phyloP scores from a whole-genome alignment of 2,888 invertebrate genomes.

The Caenorhabditis macrosperma region DNA sequence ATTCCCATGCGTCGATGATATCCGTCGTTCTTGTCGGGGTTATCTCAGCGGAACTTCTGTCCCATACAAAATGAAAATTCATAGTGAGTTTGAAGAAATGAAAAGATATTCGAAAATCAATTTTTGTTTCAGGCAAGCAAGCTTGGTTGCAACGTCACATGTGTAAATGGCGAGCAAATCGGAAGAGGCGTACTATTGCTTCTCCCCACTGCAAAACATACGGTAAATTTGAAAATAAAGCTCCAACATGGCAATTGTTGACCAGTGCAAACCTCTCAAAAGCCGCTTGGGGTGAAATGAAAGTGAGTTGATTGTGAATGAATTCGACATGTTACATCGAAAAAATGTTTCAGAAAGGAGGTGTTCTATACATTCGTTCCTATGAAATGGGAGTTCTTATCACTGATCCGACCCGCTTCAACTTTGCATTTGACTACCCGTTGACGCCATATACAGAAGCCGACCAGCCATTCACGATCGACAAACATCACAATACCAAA shows the following conservation, averaged over 20 bases:
- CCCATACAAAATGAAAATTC: conserved; percentile 88
- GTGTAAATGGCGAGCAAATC: conserved; percentile 86
- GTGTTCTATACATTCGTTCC: conserved; percentile 65
- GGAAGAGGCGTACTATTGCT: conserved; percentile 86
- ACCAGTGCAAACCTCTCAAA: conserved; percentile 94
- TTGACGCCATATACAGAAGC: conserved; percentile 54
- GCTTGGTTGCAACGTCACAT: conserved; percentile 24
- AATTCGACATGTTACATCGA: conserved; percentile 1
- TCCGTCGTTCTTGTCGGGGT: conserved; percentile 89
- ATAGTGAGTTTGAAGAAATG: conserved; percentile 13
- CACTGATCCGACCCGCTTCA: conserved; percentile 55
- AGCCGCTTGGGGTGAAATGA: conserved; percentile 92
- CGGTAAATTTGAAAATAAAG: conserved; percentile 55
- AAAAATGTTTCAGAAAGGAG: conserved; percentile 60
- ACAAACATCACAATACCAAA: conserved; percentile 25
- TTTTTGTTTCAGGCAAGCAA: conserved; percentile 21
- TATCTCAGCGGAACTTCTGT: conserved; percentile 90
- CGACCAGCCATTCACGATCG: conserved; percentile 60
- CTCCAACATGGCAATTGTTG: conserved; percentile 81
- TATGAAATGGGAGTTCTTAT: conserved; percentile 77
- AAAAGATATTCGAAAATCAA: not conserved
- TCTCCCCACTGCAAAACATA: conserved; percentile 91
- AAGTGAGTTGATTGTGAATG: conserved; percentile 79
- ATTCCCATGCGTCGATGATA: conserved; percentile 90
- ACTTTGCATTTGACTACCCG: conserved; percentile 75